A percentile compares a stretch with the other conserved stretches of the same genome.
Evolutionary conservation across 2,888 invertebrate genomes (phyloP).

Genomic region (Folsomia candida): DNA sequence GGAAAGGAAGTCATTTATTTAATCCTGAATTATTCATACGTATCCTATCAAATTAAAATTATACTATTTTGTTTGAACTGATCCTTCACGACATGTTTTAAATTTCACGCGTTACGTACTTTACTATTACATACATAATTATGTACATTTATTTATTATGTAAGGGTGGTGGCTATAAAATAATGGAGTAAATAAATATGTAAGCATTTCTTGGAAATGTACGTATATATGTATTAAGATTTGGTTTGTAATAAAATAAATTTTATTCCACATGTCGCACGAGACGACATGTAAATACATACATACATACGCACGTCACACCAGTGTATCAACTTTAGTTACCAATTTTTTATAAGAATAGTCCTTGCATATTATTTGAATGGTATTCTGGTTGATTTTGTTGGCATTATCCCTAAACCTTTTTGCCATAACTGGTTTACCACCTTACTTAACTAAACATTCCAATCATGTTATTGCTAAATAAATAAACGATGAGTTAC

Average conservation of each 20-base stretch:
- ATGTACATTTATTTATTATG: not conserved
- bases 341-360: not conserved
- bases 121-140: not conserved
- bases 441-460: not conserved
- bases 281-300: not conserved
- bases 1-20: not conserved
- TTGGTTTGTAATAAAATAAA: too few species aligned
- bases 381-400: not conserved
- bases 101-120: not conserved
- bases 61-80: not conserved
- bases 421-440: too few species aligned
- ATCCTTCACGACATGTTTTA: not conserved
- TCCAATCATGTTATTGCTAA: constrained; percentile 2
- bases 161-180: too few species aligned
- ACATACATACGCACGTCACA: too few species aligned
- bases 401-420: not conserved
- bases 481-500: not conserved
- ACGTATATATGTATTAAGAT: not conserved
- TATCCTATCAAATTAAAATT: not conserved
- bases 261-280: not conserved
- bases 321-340: too few species aligned
- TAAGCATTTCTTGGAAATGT: not conserved
- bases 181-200: not conserved
- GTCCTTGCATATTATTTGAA: not conserved
- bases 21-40: not conserved